Percentiles rank a stretch among this genome's conserved stretches.
Conservation (phyloP, 2,888 invertebrate species). For the Aphodius granarius region DNA sequence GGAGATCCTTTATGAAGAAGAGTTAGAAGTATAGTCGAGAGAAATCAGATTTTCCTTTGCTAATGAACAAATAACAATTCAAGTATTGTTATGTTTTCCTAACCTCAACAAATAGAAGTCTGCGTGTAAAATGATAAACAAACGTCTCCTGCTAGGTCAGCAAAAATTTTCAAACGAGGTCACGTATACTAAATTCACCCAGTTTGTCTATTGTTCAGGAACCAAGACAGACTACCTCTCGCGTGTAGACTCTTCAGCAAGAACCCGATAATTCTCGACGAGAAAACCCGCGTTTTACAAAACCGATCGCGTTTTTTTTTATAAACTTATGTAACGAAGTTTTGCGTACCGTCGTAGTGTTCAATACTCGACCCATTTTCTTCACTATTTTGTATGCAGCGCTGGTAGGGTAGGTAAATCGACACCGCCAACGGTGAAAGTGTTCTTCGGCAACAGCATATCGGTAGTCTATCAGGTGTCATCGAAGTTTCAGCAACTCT, state of each 20-base stretch:
- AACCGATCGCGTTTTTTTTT: background rate
- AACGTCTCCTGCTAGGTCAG: background rate
- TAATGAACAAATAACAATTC: background rate
- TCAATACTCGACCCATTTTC: background rate
- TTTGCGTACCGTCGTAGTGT: background rate
- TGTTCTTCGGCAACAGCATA: background rate
- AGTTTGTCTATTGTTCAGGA: background rate
- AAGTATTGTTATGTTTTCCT: background rate
- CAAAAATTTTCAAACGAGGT: background rate
- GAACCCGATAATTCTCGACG: background rate
- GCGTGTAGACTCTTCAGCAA: too few relatives aligned
- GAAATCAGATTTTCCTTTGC: background rate
- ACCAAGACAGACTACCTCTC: background rate
- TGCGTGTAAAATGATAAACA: background rate
- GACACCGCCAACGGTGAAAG: background rate
- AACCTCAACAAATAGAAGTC: background rate
- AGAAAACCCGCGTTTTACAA: background rate
- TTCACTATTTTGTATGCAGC: background rate
- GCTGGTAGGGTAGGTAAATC: background rate
- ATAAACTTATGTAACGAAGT: background rate
- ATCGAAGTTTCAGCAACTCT: background rate
- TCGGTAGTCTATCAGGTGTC: background rate
- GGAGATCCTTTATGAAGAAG: too few relatives aligned
- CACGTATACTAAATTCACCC: background rate
- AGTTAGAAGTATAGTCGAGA: too few relatives aligned